These are phyloP conservation scores for Prochilodus magdalenae DNA, from an alignment of 2,113 vertebrate genomes.

Conservation along the genomic window DNA sequence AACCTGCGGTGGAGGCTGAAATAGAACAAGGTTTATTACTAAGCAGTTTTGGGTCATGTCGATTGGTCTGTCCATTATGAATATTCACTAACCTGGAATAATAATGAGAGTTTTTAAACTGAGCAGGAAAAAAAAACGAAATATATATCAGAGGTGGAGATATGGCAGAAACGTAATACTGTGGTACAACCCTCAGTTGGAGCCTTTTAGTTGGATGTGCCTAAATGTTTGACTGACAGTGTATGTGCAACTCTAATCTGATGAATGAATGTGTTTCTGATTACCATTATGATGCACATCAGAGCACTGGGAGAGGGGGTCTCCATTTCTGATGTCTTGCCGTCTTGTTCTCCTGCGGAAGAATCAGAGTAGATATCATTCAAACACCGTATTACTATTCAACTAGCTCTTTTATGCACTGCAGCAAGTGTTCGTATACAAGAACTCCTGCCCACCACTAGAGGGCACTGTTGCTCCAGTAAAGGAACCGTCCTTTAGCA, in stretches of 20 bases:
- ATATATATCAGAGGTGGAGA: too few species aligned
- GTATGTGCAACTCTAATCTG: not conserved
- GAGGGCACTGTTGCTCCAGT: conserved; percentile 69
- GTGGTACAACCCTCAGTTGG: too few species aligned
- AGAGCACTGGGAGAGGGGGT: conserved; percentile 95
- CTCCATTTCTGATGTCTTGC: conserved; percentile 97
- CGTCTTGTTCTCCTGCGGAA: conserved; percentile 87
- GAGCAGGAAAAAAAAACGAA: too few species aligned
- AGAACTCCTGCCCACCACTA: conserved; percentile 53
- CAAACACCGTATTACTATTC: not conserved
- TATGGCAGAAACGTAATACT: too few species aligned
- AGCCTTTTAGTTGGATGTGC: too few species aligned
- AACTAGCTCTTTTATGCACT: not conserved
- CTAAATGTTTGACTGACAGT: too few species aligned
- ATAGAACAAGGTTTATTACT: too few species aligned
- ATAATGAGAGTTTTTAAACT: too few species aligned
- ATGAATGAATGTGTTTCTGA: not conserved
- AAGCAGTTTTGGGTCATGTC: too few species aligned
- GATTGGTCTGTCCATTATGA: too few species aligned
- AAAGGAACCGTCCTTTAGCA: not conserved
- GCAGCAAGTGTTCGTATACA: not conserved
- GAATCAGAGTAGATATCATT: not conserved
- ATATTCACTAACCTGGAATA: too few species aligned
- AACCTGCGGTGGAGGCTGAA: too few species aligned
- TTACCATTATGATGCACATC: conserved; percentile 93